Percentiles rank a stretch among this genome's conserved stretches.
Evolutionary conservation across 2,797 vertebrate genomes (phyloP).

Genomic region (Brachymystax lenok): DNA sequence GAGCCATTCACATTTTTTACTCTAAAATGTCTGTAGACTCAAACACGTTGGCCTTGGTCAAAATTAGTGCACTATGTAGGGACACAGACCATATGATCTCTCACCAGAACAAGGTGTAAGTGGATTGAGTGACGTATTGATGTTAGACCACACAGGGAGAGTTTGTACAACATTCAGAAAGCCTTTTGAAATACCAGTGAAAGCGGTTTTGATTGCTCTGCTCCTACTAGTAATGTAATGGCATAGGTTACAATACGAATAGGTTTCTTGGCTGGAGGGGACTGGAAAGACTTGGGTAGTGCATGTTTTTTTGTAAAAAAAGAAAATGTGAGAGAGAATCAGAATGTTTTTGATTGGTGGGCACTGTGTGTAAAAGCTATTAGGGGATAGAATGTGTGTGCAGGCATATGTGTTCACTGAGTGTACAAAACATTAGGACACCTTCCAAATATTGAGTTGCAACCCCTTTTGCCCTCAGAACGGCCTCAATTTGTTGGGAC

Average conservation of each 20-base stretch:
- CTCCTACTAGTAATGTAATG: conserved; percentile 45
- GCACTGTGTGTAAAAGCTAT: not conserved
- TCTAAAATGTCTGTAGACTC: too few species aligned
- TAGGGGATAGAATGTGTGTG: not conserved
- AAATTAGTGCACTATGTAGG: too few species aligned
- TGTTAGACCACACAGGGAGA: conserved; percentile 29
- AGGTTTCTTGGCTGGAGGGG: conserved; percentile 46
- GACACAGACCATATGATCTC: too few species aligned
- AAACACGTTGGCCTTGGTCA: too few species aligned
- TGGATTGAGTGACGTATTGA: not conserved
- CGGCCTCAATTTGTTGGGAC: too few species aligned
- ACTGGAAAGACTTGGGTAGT: conserved; percentile 21
- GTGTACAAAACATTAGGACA: too few species aligned
- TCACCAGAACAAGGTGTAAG: not conserved
- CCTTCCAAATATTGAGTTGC: too few species aligned
- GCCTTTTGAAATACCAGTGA: conserved; percentile 47
- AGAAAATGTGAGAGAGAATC: not conserved
- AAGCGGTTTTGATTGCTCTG: conserved; percentile 29
- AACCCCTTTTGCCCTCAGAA: too few species aligned
- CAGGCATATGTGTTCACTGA: not conserved
- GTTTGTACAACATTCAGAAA: conserved; percentile 43
- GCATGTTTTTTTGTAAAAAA: conserved; percentile 19
- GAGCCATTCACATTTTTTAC: too few species aligned
- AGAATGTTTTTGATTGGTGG: not conserved
- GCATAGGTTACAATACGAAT: conserved; percentile 33